phyloP scores from a whole-genome alignment of 2,797 vertebrate genomes.

The Numenius phaeopus region DNA sequence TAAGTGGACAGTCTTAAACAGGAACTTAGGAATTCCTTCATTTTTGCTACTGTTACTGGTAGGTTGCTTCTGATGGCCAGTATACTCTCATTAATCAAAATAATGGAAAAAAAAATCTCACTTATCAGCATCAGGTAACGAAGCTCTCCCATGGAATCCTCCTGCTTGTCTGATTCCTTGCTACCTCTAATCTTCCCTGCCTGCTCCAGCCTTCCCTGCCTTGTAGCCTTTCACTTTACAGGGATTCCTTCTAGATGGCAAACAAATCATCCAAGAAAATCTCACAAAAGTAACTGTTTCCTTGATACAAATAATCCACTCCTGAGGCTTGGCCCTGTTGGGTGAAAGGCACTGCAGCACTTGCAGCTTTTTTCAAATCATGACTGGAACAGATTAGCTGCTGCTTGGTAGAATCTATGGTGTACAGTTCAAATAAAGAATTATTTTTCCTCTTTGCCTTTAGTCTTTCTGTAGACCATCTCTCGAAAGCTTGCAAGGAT shows the following conservation, averaged over 20 bases:
- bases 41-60: neutral
- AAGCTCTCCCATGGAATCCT: neutral
- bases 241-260: neutral
- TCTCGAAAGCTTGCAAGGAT: constrained; percentile 96
- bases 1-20: neutral
- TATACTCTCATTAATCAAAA: neutral
- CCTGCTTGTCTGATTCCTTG: neutral
- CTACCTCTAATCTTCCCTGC: neutral
- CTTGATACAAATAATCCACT: neutral
- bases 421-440: neutral
- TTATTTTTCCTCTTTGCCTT: constrained; percentile 85
- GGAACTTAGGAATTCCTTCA: neutral
- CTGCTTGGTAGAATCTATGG: neutral
- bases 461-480: constrained; percentile 90
- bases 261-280: neutral
- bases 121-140: neutral
- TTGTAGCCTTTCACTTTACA: neutral
- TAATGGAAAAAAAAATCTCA: neutral
- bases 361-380: constrained; percentile 28
- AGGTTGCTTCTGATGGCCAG: neutral
- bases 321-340: constrained; percentile 16
- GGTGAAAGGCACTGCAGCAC: constrained; percentile 61
- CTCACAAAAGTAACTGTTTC: neutral
- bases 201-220: neutral
- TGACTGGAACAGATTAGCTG: neutral